Conservation (phyloP, 1,140 invertebrate species). For the Drosophila truncata region DNA sequence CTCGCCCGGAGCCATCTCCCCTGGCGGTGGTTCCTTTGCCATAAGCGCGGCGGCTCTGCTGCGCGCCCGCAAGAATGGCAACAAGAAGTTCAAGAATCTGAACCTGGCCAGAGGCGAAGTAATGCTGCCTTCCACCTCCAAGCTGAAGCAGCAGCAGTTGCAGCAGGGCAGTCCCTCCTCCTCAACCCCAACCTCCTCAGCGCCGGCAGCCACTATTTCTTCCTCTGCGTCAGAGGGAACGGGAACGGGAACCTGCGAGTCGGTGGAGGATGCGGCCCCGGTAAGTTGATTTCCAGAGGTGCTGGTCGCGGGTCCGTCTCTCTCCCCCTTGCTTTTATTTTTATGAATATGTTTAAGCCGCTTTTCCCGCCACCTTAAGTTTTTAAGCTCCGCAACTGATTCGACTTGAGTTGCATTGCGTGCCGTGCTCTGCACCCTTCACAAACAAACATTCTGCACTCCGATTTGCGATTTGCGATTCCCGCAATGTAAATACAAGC, state of each 20-base stretch:
- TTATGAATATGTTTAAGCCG: slow-evolving; percentile 71
- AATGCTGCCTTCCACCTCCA: slow-evolving; percentile 81
- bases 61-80: slow-evolving; percentile 67
- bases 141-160: slow-evolving; percentile 72
- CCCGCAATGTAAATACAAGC: slow-evolving; percentile 44
- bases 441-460: slow-evolving; percentile 32
- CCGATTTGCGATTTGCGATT: slow-evolving; percentile 49
- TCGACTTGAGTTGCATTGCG: slow-evolving; percentile 37
- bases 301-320: slow-evolving; percentile 41
- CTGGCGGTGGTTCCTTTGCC: slow-evolving; percentile 41
- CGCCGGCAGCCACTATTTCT: slow-evolving; percentile 25
- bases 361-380: slow-evolving; percentile 66
- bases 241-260: slow-evolving; percentile 23
- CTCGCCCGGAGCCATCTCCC: slow-evolving; percentile 24
- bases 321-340: slow-evolving; percentile 50
- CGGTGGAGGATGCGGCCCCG: slow-evolving; percentile 69
- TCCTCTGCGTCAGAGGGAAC: slow-evolving; percentile 33
- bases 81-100: slow-evolving; percentile 84
- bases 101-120: slow-evolving; percentile 80
- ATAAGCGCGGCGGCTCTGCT: slow-evolving; percentile 58
- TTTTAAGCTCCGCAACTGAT: slow-evolving; percentile 30
- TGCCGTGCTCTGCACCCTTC: slow-evolving; percentile 43
- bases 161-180: slow-evolving; percentile 28
- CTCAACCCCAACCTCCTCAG: slow-evolving; percentile 8
- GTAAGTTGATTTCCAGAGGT: slow-evolving; percentile 69